phyloP scores from a whole-genome alignment of 2,113 vertebrate genomes.

The Apus apus region DNA sequence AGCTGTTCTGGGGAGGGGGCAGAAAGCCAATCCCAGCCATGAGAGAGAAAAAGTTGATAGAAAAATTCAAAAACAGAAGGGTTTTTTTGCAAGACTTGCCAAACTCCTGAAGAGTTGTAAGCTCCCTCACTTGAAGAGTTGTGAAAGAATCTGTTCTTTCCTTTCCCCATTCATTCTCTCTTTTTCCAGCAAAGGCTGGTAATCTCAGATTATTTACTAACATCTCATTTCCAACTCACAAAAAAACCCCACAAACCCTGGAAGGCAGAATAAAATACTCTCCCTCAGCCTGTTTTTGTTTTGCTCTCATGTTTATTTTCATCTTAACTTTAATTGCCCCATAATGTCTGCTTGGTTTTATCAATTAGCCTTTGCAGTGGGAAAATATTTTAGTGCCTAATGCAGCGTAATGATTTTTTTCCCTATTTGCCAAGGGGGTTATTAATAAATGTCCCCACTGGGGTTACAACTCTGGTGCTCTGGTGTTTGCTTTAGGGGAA shows the following conservation, averaged over 20 bases:
- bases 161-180: neutral
- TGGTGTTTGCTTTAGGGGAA: constrained; percentile 83
- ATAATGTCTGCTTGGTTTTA: constrained; percentile 67
- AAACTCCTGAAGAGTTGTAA: neutral
- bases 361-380: constrained; percentile 79
- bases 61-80: neutral
- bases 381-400: constrained; percentile 77
- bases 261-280: neutral
- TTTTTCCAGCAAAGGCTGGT: neutral
- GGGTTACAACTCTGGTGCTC: constrained; percentile 77
- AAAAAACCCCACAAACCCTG: neutral
- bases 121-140: neutral
- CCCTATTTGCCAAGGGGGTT: constrained; percentile 79
- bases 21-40: neutral
- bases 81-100: neutral
- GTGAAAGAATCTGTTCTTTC: constrained; percentile 15
- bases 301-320: constrained; percentile 57
- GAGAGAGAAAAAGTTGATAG: neutral
- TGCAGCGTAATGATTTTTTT: constrained; percentile 80
- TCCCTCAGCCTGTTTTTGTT: constrained; percentile 63
- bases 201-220: constrained; percentile 55
- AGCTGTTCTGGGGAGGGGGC: neutral
- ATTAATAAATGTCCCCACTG: constrained; percentile 83
- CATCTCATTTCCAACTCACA: neutral
- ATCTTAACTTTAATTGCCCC: constrained; percentile 74